Conservation (phyloP, 1,140 invertebrate genomes). For the Acromyrmex charruanus region DNA sequence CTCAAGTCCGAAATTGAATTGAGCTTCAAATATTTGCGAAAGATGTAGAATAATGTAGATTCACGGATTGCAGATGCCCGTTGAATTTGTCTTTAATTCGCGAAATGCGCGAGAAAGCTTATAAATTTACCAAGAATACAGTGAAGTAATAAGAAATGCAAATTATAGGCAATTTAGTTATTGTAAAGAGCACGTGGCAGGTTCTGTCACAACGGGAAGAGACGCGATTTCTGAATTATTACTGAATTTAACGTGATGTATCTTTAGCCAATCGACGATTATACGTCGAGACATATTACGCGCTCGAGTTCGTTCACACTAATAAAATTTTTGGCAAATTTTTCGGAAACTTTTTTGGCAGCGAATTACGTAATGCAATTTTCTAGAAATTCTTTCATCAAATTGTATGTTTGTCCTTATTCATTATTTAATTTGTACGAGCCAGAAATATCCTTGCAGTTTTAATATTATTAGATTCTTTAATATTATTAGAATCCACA, state of each 20-base stretch:
- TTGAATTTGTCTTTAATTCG: slow-evolving; percentile 30
- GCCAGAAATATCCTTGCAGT: not conserved
- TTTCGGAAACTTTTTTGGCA: not conserved
- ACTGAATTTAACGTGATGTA: slow-evolving; percentile 35
- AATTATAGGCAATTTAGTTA: slow-evolving; percentile 21
- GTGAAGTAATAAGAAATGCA: slow-evolving; percentile 26
- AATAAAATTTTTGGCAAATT: slow-evolving; percentile 20
- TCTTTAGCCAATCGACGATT: slow-evolving; percentile 31
- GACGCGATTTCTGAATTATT: slow-evolving; percentile 37
- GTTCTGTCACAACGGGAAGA: not conserved
- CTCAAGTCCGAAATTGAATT: not conserved
- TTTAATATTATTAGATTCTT: not conserved
- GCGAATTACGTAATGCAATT: not conserved
- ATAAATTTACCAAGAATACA: slow-evolving; percentile 2
- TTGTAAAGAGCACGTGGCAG: not conserved
- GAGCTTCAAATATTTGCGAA: not conserved
- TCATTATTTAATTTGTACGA: not conserved
- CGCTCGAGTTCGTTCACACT: not conserved
- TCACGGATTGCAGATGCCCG: not conserved
- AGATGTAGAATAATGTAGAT: not conserved
- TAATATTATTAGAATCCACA: not conserved
- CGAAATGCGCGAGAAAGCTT: not conserved
- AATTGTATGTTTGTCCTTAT: not conserved
- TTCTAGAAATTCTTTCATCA: not conserved
- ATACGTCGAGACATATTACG: not conserved